Base-by-base conservation (phyloP, 2,888 invertebrate genomes). In the Nomada ruficornis region DNA sequence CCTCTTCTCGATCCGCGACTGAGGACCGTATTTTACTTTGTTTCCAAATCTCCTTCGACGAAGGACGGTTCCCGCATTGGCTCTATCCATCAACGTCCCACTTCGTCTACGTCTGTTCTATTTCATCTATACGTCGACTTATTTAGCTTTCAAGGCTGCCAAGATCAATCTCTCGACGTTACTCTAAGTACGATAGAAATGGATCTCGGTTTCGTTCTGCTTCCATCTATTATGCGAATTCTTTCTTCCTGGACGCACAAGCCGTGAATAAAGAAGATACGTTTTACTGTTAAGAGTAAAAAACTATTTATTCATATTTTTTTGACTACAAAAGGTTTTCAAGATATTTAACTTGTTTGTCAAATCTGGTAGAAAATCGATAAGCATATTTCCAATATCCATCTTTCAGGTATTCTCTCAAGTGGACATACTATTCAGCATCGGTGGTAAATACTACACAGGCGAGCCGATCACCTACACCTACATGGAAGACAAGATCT, bases 381-480 rank as follows among this genome's bases (percentile, higher is more conserved):
- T 20, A 18, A 0, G 42, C 1, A 18, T 15, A 29, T 50, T 64
- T 26, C 11, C 62, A 18, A 26, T 11, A 26, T 23, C 36, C 54
- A 11, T 73, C 82, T 92, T 87, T 18, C 95, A 98, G 95, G 96
- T 98, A 80, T 98, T 98, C 94, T 95, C 96, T 18, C 96, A 96
- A 91, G 97, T 97, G 54, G 95, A 96, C 89, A 95, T 98, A 83
- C 95, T 96, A 91, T 98, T 98, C 94, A 97, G 97, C 89, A 96
- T 97, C 85, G 97, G 97, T 64, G 98, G 98, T 0, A 96, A 96
- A 80, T 95, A 96, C 88, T 98, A 96, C 94, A 96, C 96, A 89
- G 96, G 96, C 83, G 96, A 97, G 88, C 96, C 97, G 1, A 96
- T 98, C 84, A 96, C 95, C 23, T 96, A 96, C 94, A 95, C 95